Evolutionary conservation across 2,113 vertebrate species (phyloP).

Genomic region (Meleagris gallopavo): DNA sequence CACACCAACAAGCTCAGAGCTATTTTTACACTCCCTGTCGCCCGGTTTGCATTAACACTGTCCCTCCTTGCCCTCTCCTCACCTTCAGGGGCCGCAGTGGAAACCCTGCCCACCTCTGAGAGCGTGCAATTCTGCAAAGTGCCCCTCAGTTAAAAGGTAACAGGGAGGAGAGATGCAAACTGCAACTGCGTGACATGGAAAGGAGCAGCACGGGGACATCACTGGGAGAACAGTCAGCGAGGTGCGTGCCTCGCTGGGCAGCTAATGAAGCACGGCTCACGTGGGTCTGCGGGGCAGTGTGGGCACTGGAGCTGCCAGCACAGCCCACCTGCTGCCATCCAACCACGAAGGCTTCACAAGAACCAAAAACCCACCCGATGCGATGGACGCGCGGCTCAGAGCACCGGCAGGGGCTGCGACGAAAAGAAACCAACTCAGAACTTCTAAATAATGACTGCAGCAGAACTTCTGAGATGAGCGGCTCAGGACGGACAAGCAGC

Average conservation of each 20-base stretch:
- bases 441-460: not conserved
- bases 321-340: not conserved
- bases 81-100: not conserved
- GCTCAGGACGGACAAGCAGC: not conserved
- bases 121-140: fast-evolving
- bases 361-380: not conserved
- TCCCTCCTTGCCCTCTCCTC: conserved; percentile 37
- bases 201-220: conserved; percentile 23
- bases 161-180: not conserved
- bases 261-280: not conserved
- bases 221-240: conserved; percentile 26
- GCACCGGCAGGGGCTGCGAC: fast-evolving
- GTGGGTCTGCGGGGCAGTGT: conserved; percentile 6
- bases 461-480: not conserved
- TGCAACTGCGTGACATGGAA: not conserved
- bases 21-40: conserved; percentile 66
- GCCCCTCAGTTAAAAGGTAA: not conserved
- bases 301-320: not conserved
- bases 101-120: not conserved
- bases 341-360: not conserved
- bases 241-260: not conserved
- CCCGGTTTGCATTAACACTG: conserved; percentile 61
- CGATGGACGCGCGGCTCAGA: fast-evolving
- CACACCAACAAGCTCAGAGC: conserved; percentile 54
- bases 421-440: not conserved